Base-by-base conservation (phyloP, 2,797 vertebrate genomes). In the Acipenser oxyrinchus region DNA sequence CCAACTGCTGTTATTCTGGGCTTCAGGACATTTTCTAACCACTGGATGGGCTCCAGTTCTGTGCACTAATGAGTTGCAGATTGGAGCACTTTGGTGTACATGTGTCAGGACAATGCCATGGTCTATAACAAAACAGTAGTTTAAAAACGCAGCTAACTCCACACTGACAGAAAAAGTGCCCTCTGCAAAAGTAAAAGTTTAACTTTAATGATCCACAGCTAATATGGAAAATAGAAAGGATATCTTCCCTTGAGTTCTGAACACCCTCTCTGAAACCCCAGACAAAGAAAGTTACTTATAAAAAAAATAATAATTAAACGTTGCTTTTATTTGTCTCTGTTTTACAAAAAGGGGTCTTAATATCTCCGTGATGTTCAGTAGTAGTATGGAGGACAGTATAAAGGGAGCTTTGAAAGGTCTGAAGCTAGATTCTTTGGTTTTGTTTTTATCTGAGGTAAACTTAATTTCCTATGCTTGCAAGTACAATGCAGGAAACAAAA, bases 31-130 rank as follows among this genome's bases (percentile, higher is more conserved):
- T 83, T 77, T 87, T 83, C 84, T 82, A 84, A 84, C 82, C 84
- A 74, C 89, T 93, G 93, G 92, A 90, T 71, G 57, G 77, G 83
- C 84, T 92, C 93, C 93, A 94, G 86, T 74, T 79, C 90, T 77
- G 76, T 69, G 81, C 85, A 87, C 88, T 96, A 97, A 95, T 94
- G 90, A 90, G 88, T 90, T 92, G 91, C 94, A 97, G 93, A 92
- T 79, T 90, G 91, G 85, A 85, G 86, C 83, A 66, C 86, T 83
- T 82, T 74, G 78, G 83, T 82, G 78, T 80, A 78, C 79, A 84
- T 86, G 90, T 90, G 90, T 93, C 86, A 89, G 82, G 84, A 84
- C 78, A 78, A 88, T 87, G 89, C 86, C 86, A 86, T 48, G 69
- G 84, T 79, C 80, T 79, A 74, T 77, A 81, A 78, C 75, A 86